Evolutionary conservation across 2,113 vertebrate species (phyloP).

Genomic region (Sorex araneus): DNA sequence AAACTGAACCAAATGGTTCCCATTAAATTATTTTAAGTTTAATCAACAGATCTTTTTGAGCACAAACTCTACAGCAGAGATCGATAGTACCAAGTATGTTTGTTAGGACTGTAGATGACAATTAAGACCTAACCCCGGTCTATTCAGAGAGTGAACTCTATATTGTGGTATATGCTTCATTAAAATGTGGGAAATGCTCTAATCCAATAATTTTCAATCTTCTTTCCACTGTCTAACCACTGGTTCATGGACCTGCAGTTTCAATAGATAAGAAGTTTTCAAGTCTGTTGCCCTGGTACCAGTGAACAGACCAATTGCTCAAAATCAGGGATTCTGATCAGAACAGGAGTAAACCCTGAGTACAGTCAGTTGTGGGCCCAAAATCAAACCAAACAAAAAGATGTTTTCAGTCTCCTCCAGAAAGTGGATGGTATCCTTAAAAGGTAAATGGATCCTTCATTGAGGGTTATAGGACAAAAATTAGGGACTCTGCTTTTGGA

Average conservation of each 20-base stretch:
- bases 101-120: neutral
- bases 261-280: too few relatives aligned
- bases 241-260: too few relatives aligned
- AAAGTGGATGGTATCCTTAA: neutral
- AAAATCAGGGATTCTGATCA: too few relatives aligned
- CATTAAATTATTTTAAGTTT: neutral
- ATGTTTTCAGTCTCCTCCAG: neutral
- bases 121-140: constrained; percentile 17
- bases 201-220: too few relatives aligned
- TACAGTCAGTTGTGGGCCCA: too few relatives aligned
- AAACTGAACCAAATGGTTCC: neutral
- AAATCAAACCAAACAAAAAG: too few relatives aligned
- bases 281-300: too few relatives aligned
- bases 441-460: neutral
- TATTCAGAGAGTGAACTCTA: neutral
- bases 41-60: neutral
- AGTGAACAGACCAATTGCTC: too few relatives aligned
- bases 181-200: neutral
- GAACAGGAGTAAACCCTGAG: too few relatives aligned
- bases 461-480: neutral
- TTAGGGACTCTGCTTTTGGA: neutral
- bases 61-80: neutral
- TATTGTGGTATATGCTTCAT: constrained; percentile 4
- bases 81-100: neutral
- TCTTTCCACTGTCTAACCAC: too few relatives aligned